Conservation (phyloP, 2,797 vertebrate species). For the Meriones psammophilus region DNA sequence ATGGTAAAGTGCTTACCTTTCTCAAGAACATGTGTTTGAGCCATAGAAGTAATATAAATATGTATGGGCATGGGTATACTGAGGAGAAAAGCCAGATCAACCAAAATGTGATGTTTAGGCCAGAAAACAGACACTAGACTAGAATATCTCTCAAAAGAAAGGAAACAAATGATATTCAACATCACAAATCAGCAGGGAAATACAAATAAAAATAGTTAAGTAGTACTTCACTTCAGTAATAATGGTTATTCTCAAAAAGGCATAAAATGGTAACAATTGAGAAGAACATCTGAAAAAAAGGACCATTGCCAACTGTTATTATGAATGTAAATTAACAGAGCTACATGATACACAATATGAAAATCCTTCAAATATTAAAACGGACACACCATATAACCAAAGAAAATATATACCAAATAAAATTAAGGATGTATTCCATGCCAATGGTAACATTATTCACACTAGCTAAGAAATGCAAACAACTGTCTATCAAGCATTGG, state of each 20-base stretch:
- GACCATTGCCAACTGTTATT: fast-evolving
- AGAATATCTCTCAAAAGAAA: neutral
- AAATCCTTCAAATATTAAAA: neutral
- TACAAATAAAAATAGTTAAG: neutral
- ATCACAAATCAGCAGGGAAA: neutral
- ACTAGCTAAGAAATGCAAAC: neutral
- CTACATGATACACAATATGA: neutral
- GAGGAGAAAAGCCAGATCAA: no score
- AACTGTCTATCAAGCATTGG: neutral
- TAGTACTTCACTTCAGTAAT: neutral
- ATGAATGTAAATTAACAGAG: neutral
- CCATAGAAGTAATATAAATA: neutral
- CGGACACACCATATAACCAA: neutral
- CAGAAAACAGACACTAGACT: neutral
- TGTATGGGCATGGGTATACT: neutral
- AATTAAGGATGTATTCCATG: neutral
- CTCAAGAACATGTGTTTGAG: neutral
- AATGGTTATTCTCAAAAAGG: neutral
- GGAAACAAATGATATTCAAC: fast-evolving
- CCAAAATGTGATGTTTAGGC: neutral
- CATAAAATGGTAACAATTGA: neutral
- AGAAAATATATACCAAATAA: neutral
- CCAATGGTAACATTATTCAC: neutral
- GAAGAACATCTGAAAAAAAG: neutral
- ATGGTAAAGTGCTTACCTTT: neutral